Evolutionary conservation across 2,888 invertebrate species (phyloP), one percentile per base, ranked within the genome.

Genomic region (Mythimna impura): DNA sequence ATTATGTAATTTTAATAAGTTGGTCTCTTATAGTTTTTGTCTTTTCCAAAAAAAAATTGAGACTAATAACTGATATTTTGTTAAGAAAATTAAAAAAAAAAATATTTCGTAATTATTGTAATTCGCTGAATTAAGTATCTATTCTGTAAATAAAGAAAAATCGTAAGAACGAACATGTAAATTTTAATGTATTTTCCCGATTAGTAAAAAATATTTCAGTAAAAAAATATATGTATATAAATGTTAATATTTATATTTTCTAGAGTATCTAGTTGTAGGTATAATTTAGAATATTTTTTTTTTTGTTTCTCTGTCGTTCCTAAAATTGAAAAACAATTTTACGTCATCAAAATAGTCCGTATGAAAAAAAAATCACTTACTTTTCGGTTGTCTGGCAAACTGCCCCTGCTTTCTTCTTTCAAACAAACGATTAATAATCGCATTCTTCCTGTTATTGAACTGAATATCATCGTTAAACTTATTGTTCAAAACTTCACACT

Each of bases 341-440:
- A 25, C 22, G 14, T 47, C 10, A 36, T 12, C 1, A 30, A 50
- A 66, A 61, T 1, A 43, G 7, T 5, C 3, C 2, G 5, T n/a
- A 54, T 8, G 3, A 6, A n/a, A 6, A 47, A 61, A 17, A 74
- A 40, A 64, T 54, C 43, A 94, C 96, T 95, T 88, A 96, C 95
- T 87, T 92, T 94, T 96, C 0, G 95, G 96, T 52, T 94, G 94
- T 60, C 95, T 90, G 2, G 88, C 86, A 2, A 91, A 63, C 6
- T 94, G 92, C 3, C 95, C 95, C 64, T 93, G 89, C 79, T 85
- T 90, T 30, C 94, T 87, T 57, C 89, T 91, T 72, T 94, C 94
- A 73, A 95, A 95, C 57, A 96, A 85, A 68, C 93, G 86, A 80
- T 95, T 95, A 0, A 96, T 95, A 71, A 96, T 95, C 5, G 91